Base-by-base conservation (phyloP, 2,797 vertebrate species). In the Novumbra hubbsi region DNA sequence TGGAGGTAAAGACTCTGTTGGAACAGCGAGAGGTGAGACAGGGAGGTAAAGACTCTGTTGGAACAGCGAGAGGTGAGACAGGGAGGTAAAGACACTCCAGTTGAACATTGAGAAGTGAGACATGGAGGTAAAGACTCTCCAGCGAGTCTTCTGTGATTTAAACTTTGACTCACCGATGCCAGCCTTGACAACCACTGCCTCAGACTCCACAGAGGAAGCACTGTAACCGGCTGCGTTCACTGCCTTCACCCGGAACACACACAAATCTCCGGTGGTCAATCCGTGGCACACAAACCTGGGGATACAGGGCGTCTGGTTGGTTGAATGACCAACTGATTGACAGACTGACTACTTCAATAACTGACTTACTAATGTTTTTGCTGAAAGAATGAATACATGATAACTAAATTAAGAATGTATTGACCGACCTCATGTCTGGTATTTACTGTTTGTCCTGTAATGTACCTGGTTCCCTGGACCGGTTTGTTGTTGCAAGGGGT, bases 401-500 rank as follows among this genome's bases (percentile, higher is more conserved):
- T 7, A 38, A 38, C 5, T n/a, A 7, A n/a, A 55, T 55, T 21
- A 52, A 2, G 19, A 8, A 52, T 19, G 19, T 17, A 55, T 19
- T 55, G 19, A 55, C 11, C 9, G 19, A 52, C n/a, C 8, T n/a
- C 4, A 24, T 5, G 24, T 28, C 12, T 0, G 1, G 21, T 62
- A 7, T 14, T 27, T 12, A 63, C 9, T 15, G 0, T 6, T 6
- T n/a, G 6, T 55, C 7, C 19, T 55, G 19, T 55, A n/a, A 55
- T 5, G 80, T 92, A 98, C 98, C 98, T 97, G 75, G 93, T 93
- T 81, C 94, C 94, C 89, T 95, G 97, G 75, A 99, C 95, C 0
- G 98, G 97, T 74, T 97, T 99, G 88, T 99, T 99, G 92, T 98
- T 99, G 90, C 97, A 98, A 2, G 98, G 96, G 57, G 91, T 91